Conservation (phyloP, 2,888 invertebrate species). For the Heliconius ismenius region DNA sequence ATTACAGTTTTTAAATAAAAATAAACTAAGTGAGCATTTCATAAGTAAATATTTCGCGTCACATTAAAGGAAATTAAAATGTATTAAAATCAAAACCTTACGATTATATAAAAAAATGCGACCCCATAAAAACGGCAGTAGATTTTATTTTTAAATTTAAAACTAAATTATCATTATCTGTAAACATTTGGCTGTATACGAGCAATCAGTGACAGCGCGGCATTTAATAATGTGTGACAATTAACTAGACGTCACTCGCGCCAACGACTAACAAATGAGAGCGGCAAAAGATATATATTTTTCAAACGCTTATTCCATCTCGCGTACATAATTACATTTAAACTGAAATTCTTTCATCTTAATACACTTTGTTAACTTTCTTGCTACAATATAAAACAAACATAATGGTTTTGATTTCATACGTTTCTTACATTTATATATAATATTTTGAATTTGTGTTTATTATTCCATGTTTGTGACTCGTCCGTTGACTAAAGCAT, state of each 20-base stretch:
- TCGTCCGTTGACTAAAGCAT: too few species aligned
- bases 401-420: neutral
- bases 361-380: slow-evolving; percentile 17
- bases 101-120: neutral
- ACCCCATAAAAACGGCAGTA: neutral
- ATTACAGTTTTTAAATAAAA: neutral
- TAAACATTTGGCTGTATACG: slow-evolving; percentile 19
- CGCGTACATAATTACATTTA: slow-evolving; percentile 28
- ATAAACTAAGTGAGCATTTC: neutral
- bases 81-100: neutral
- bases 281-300: slow-evolving; percentile 37
- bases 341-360: slow-evolving; percentile 34
- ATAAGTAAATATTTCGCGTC: neutral
- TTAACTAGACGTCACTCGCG: slow-evolving; percentile 38
- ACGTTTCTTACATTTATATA: neutral
- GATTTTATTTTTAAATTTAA: neutral
- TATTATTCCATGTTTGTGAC: too few species aligned
- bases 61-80: neutral
- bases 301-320: slow-evolving; percentile 31
- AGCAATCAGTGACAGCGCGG: slow-evolving; percentile 27
- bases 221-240: slow-evolving; percentile 38
- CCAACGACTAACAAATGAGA: slow-evolving; percentile 33
- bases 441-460: too few species aligned
- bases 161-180: slow-evolving; percentile 5
- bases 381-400: slow-evolving; percentile 1